Percentiles rank a stretch among this genome's conserved stretches.
Evolutionary conservation across 2,888 invertebrate genomes (phyloP).

Genomic region (Nephrotoma appendiculata): DNA sequence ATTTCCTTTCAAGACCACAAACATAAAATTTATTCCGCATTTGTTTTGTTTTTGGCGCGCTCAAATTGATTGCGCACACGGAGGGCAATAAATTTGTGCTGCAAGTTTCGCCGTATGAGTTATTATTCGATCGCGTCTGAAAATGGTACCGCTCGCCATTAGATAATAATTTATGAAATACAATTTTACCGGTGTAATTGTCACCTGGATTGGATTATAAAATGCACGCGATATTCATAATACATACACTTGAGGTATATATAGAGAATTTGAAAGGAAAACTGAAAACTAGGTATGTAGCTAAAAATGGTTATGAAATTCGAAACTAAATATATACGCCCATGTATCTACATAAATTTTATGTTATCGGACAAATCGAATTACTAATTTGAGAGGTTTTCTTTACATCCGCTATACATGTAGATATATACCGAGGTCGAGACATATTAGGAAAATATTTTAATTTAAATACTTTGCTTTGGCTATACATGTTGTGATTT

Average conservation of each 20-base stretch:
- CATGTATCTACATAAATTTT: neutral
- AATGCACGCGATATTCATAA: neutral
- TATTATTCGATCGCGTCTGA: neutral
- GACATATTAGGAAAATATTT: neutral
- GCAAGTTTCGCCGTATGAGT: neutral
- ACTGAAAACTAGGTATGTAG: neutral
- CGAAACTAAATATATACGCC: neutral
- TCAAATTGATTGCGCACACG: neutral
- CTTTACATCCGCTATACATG: neutral
- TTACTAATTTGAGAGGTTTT: neutral
- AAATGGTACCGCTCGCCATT: no score
- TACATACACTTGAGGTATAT: no score
- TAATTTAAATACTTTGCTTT: neutral
- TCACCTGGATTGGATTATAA: neutral
- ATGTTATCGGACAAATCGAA: neutral
- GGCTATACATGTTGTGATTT: neutral
- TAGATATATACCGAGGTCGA: neutral
- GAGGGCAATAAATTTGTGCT: neutral
- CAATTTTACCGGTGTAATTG: neutral
- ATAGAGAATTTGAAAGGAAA: neutral
- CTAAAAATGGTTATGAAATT: neutral
- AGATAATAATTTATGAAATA: no score
- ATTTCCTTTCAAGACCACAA: neutral
- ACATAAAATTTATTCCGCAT: neutral
- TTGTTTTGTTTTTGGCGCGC: neutral